Percentiles rank a stretch among this genome's conserved stretches.
Evolutionary conservation across 2,797 vertebrate genomes (phyloP).

Genomic region (Lophura swinhoii): DNA sequence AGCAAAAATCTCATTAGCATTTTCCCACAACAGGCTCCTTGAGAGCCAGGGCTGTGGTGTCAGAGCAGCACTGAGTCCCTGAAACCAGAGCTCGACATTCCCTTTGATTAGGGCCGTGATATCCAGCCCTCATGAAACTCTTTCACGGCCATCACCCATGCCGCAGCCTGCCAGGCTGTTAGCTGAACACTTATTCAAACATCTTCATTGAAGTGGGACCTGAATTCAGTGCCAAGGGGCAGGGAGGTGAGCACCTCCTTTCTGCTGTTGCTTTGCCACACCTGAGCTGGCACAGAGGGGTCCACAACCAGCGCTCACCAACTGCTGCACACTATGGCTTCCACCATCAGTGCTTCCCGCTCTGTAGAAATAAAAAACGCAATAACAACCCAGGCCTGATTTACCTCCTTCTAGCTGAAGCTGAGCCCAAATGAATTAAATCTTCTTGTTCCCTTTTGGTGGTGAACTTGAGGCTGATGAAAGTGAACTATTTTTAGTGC

Average conservation of each 20-base stretch:
- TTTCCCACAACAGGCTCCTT: conserved; percentile 13
- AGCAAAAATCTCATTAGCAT: not conserved
- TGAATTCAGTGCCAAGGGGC: not conserved
- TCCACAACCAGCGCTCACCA: not conserved
- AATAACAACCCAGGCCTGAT: not conserved
- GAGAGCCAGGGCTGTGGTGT: not conserved
- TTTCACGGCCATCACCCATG: not conserved
- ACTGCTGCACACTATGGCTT: not conserved
- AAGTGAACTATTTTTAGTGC: conserved; percentile 25
- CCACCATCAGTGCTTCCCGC: not conserved
- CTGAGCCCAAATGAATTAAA: not conserved
- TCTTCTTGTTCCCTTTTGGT: not conserved
- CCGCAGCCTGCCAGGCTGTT: not conserved
- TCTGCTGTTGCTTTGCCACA: not conserved
- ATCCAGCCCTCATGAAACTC: not conserved
- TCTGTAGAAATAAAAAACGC: not conserved
- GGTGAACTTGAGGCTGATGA: conserved; percentile 7
- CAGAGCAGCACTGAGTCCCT: not conserved
- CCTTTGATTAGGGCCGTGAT: not conserved
- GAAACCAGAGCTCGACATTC: not conserved
- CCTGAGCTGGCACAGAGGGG: not conserved
- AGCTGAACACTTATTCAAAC: not conserved
- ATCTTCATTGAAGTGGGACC: not conserved
- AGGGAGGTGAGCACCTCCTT: not conserved
- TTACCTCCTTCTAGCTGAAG: not conserved